Conservation (phyloP, 2,888 invertebrate genomes). For the Hypomecis atomaria region DNA sequence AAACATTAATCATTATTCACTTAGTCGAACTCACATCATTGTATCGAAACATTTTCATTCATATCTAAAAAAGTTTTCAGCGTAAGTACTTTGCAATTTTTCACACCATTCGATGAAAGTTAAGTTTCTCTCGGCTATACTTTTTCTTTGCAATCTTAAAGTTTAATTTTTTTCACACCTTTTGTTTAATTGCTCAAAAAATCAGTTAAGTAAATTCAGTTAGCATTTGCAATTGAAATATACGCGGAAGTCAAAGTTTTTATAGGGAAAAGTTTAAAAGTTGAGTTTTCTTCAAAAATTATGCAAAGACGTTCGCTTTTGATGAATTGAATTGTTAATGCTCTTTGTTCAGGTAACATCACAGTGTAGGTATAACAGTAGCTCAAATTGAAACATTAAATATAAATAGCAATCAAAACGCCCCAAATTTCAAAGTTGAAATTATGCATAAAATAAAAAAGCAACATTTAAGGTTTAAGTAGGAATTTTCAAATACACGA, state of each 20-base stretch:
- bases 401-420: neutral
- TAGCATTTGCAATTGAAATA: slow-evolving; percentile 38
- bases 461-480: too few species aligned
- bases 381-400: neutral
- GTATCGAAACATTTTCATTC: too few species aligned
- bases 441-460: too few species aligned
- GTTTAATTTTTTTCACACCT: slow-evolving; percentile 16
- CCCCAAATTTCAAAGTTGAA: too few species aligned
- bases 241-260: slow-evolving; percentile 36
- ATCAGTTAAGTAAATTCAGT: slow-evolving; percentile 27
- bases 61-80: too few species aligned
- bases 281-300: slow-evolving; percentile 45
- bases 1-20: too few species aligned
- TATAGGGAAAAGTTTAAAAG: slow-evolving; percentile 39
- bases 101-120: too few species aligned
- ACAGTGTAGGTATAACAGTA: slow-evolving; percentile 15
- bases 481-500: too few species aligned
- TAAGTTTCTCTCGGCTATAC: too few species aligned
- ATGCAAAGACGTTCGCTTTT: slow-evolving; percentile 47
- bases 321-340: slow-evolving; percentile 46
- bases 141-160: neutral
- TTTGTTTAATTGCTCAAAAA: slow-evolving; percentile 23
- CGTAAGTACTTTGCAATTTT: too few species aligned
- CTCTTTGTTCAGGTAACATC: slow-evolving; percentile 27
- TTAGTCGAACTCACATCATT: too few species aligned